phyloP scores from a whole-genome alignment of 2,888 invertebrate species.

The Tetramorium bicarinatum region DNA sequence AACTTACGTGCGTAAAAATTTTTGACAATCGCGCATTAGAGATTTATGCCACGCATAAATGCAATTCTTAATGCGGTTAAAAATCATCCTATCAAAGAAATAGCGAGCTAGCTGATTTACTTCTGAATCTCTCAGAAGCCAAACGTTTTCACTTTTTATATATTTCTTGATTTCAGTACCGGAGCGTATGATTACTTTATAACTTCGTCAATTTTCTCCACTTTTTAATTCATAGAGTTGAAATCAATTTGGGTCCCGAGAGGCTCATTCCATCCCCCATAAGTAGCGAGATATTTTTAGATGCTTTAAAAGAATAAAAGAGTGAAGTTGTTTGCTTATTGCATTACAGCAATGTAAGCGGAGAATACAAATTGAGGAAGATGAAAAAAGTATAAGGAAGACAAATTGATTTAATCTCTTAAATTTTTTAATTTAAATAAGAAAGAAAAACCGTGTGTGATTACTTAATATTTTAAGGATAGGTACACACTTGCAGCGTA shows the following conservation, averaged over 20 bases:
- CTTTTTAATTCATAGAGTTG: not conserved
- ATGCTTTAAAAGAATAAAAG: not conserved
- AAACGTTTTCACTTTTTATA: not conserved
- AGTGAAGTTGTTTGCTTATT: not conserved
- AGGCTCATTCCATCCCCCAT: not conserved
- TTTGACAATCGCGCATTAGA: not conserved
- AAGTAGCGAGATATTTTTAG: not conserved
- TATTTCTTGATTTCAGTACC: not conserved
- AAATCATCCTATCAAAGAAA: not conserved
- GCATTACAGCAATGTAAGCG: not conserved
- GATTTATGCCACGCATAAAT: constrained; percentile 30
- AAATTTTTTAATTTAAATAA: not conserved
- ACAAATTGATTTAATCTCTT: not conserved
- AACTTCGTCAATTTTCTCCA: not conserved
- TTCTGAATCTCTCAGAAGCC: not conserved
- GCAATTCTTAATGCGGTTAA: not conserved
- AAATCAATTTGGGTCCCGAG: not conserved
- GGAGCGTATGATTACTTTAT: not conserved
- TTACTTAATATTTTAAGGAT: not conserved
- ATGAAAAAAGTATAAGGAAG: not conserved
- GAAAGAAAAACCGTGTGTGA: not conserved
- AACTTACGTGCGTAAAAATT: not conserved
- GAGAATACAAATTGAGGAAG: not conserved
- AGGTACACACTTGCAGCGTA: too few relatives aligned
- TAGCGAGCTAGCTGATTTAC: not conserved